phyloP scores from a whole-genome alignment of 2,888 invertebrate genomes.

The Dorcus parallelipipedus region DNA sequence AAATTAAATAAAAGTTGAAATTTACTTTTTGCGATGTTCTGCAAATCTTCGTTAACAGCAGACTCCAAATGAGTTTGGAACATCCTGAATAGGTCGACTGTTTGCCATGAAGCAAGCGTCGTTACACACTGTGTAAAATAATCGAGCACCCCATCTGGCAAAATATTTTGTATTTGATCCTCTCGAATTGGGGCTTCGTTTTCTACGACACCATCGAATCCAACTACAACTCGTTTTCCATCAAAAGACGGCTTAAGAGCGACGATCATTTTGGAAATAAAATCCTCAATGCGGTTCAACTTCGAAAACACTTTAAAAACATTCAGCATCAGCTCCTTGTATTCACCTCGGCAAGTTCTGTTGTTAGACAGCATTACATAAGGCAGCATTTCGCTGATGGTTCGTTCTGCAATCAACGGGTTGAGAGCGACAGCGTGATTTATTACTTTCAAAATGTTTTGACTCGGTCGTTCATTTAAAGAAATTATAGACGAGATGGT shows the following conservation, averaged over 20 bases:
- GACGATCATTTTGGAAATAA: conserved; percentile 39
- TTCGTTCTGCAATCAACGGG: conserved; percentile 40
- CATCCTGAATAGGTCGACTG: conserved; percentile 42
- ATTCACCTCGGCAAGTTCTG: conserved; percentile 22
- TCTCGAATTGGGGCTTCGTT: conserved; percentile 1
- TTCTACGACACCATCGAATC: conserved; percentile 4
- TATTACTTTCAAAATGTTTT: conserved; percentile 34
- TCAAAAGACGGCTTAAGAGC: conserved; percentile 31
- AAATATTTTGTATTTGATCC: conserved; percentile 28
- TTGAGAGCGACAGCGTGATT: conserved; percentile 34
- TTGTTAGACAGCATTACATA: conserved; percentile 35
- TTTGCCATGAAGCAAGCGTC: conserved; percentile 39
- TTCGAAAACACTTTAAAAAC: conserved; percentile 42
- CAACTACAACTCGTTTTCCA: conserved; percentile 2
- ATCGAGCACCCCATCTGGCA: conserved; percentile 37
- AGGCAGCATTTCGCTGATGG: conserved; percentile 32
- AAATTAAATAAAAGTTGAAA: background rate
- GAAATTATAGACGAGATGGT: conserved; percentile 33
- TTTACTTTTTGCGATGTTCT: conserved; percentile 12
- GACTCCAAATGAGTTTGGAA: conserved; percentile 36
- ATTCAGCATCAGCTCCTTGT: conserved; percentile 34
- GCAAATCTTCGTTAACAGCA: conserved; percentile 28
- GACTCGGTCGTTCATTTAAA: conserved; percentile 27
- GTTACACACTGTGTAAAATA: conserved; percentile 37
- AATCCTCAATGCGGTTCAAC: conserved; percentile 41